These are phyloP conservation scores for Genyomyrus donnyi DNA, from an alignment of 2,113 vertebrate species.

Conservation along the genomic window DNA sequence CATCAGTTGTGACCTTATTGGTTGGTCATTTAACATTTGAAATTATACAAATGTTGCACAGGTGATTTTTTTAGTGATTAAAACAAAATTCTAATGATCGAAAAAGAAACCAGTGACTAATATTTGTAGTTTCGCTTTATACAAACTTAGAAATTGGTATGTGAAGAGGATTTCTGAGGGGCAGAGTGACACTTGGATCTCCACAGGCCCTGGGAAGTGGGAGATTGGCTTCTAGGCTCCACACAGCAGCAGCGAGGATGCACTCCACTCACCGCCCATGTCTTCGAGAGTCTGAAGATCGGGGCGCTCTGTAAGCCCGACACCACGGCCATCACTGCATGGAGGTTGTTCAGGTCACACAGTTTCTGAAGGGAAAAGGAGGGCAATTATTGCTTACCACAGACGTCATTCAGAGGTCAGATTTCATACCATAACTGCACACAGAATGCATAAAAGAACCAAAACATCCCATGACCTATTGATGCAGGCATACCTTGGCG, in stretches of 20 bases:
- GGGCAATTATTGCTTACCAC: neutral
- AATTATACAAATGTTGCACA: neutral
- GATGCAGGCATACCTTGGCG: conserved; percentile 75
- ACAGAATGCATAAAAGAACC: neutral
- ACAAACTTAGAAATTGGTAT: neutral
- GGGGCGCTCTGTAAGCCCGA: conserved; percentile 92
- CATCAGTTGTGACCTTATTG: neutral
- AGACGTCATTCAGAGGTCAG: neutral
- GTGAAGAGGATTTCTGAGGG: neutral
- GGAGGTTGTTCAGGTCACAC: conserved; percentile 94
- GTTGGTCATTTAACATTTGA: neutral
- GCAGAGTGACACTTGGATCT: neutral
- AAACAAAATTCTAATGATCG: neutral
- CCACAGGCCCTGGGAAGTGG: neutral
- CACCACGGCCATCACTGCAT: conserved; percentile 94
- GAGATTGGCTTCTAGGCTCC: neutral
- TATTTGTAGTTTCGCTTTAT: neutral
- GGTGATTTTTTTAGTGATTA: neutral
- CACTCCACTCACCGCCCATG: conserved; percentile 85
- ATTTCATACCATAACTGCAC: conserved; percentile 26
- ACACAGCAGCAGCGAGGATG: neutral
- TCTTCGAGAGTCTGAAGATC: conserved; percentile 93
- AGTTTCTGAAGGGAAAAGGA: conserved; percentile 68
- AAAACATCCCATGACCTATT: neutral
- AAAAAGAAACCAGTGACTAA: neutral